Evolutionary conservation across 2,797 vertebrate genomes (phyloP), one percentile per base, ranked within the genome.

Genomic region (Phaenicophaeus curvirostris): DNA sequence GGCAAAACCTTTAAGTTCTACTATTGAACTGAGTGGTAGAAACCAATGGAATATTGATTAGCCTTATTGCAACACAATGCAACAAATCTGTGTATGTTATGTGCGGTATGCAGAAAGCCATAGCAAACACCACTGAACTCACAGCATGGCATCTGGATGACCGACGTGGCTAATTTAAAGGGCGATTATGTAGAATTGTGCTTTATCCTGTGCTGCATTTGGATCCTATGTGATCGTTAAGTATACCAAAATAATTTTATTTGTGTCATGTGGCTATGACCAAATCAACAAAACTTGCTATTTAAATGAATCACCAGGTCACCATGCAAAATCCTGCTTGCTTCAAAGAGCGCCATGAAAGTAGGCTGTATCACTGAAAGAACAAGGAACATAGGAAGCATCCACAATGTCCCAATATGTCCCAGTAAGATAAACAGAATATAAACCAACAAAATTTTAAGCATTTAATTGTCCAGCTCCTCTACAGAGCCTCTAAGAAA

Each of bases 201-300:
- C 39, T 89, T 72, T 84, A 91, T 73, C 48, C 90, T 82, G 80
- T 82, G 74, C 57, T 67, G 30, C 65, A 41, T 89, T 69, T 68
- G 72, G 48, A 85, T 74, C 54, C 78, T 74, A 81, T 59, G 73
- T 65, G 80, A 65, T 89, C 3, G 0, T 86, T 94, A 90, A 77
- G 58, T 48, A 62, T 12, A 67, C 33, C 62, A 83, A 82, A 82
- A 93, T 67, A 89, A 92, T 85, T 77, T 28, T 37, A 84, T 48
- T 55, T 80, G 58, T 93, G 68, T 94, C 89, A 81, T 55, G 65
- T 82, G 78, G 66, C 50, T 73, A 53, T 95, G 85, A 96, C 54
- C 55, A 86, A 61, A 42, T 25, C 68, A 83, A 41, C 39, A 84
- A 55, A 57, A 59, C 62, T n/a, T 66, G 44, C 41, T 57, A 71